Evolutionary conservation across 2,888 invertebrate genomes (phyloP).

Genomic region (Drosophila anomelani): DNA sequence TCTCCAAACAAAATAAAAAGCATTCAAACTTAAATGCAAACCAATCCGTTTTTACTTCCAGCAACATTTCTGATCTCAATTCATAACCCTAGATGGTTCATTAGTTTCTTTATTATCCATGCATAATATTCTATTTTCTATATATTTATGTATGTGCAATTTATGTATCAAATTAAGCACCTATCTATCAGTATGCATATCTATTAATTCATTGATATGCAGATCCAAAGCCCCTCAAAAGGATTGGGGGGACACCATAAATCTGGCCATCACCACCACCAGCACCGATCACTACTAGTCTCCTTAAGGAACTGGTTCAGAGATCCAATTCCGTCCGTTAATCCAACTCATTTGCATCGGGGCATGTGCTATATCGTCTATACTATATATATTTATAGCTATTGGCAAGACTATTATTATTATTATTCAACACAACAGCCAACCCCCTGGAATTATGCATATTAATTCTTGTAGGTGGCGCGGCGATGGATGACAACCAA

Average conservation of each 20-base stretch:
- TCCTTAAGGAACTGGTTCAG: conserved; percentile 18
- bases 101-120: not conserved
- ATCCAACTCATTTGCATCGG: conserved; percentile 37
- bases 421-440: conserved; percentile 5
- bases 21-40: not conserved
- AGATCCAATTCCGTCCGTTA: conserved; percentile 23
- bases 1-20: too few species aligned
- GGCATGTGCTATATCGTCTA: conserved; percentile 23
- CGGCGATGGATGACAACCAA: conserved; percentile 33
- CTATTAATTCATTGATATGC: conserved; percentile 33
- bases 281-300: conserved; percentile 11
- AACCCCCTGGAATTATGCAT: conserved; percentile 14
- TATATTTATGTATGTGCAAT: not conserved
- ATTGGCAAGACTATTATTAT: conserved; percentile 3
- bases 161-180: conserved; percentile 34
- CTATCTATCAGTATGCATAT: conserved; percentile 38
- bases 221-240: conserved; percentile 23
- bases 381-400: conserved; percentile 4
- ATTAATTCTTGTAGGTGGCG: conserved; percentile 41
- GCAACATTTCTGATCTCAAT: not conserved
- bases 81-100: conserved; percentile 5
- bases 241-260: conserved; percentile 19
- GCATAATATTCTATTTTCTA: not conserved
- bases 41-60: not conserved
- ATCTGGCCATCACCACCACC: conserved; percentile 21